A percentile compares a stretch with the other conserved stretches of the same genome.
These are phyloP conservation scores for Isotomurus palustris DNA, from an alignment of 2,888 invertebrate species.

Conservation along the genomic window DNA sequence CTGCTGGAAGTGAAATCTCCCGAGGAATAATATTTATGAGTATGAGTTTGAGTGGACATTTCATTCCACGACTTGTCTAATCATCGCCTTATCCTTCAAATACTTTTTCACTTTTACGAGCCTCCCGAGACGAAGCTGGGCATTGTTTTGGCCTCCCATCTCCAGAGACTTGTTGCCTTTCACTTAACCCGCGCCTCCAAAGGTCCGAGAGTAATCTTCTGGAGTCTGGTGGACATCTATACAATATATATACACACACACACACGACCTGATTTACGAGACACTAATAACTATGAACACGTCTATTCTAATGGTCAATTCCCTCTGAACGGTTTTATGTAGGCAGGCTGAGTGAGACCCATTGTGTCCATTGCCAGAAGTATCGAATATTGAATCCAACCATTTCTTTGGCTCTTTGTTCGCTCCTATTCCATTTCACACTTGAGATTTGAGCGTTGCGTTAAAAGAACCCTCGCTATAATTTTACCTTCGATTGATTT, in stretches of 20 bases:
- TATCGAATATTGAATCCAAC: background rate
- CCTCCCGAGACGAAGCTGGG: constrained; percentile 35
- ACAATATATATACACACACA: background rate
- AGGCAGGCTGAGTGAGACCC: background rate
- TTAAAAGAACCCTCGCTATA: too few relatives aligned
- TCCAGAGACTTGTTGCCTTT: constrained; percentile 47
- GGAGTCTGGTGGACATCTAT: constrained; percentile 18
- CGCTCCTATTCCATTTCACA: constrained; percentile 2
- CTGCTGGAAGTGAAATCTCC: constrained; percentile 13
- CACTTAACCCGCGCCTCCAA: constrained; percentile 46
- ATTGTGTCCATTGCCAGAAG: background rate
- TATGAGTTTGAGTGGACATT: constrained; percentile 45
- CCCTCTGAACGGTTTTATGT: background rate
- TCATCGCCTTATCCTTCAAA: constrained; percentile 44
- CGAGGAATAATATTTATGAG: constrained; percentile 31
- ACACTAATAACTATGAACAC: constrained; percentile 46
- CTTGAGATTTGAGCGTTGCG: too few relatives aligned
- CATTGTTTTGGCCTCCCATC: constrained; percentile 33
- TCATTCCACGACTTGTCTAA: constrained; percentile 47
- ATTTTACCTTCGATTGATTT: constrained; percentile 1
- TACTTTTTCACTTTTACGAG: constrained; percentile 47
- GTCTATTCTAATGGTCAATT: constrained; percentile 34
- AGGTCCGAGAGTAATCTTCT: too few relatives aligned
- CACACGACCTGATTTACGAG: constrained; percentile 46
- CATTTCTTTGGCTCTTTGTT: background rate